phyloP scores from a whole-genome alignment of 2,888 invertebrate genomes.

The Pseudoips prasinana region DNA sequence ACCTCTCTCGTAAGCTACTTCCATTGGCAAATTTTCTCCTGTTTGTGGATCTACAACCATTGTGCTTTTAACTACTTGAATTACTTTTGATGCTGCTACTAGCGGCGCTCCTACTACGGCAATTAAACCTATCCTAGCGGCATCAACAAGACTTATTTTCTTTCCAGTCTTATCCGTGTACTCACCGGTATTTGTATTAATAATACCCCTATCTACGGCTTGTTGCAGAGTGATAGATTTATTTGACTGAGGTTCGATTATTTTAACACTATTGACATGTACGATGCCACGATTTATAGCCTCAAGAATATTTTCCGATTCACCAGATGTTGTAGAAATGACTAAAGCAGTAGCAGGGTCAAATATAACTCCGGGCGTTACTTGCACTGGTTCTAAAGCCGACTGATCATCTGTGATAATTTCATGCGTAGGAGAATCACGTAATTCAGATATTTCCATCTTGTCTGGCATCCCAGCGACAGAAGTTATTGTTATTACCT shows the following conservation, averaged over 20 bases:
- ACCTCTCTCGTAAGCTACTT: constrained; percentile 90
- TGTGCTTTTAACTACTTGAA: constrained; percentile 83
- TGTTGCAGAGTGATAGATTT: constrained; percentile 86
- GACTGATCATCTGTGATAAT: constrained; percentile 54
- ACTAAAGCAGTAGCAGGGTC: constrained; percentile 89
- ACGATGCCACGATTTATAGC: constrained; percentile 90
- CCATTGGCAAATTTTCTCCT: constrained; percentile 89
- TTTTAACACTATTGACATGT: constrained; percentile 84
- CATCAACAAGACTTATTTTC: constrained; percentile 86
- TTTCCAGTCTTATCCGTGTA: constrained; percentile 85
- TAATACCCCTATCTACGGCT: constrained; percentile 88
- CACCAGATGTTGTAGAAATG: constrained; percentile 86
- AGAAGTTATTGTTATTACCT: constrained; percentile 87
- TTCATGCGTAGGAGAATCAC: constrained; percentile 39
- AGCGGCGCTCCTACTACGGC: constrained; percentile 89
- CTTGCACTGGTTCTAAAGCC: constrained; percentile 86
- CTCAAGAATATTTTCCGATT: constrained; percentile 86
- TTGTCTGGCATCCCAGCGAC: constrained; percentile 87
- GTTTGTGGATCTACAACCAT: constrained; percentile 90
- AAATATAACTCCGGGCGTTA: constrained; percentile 87
- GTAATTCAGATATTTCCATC: constrained; percentile 84
- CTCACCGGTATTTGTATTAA: constrained; percentile 87
- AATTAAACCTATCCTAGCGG: constrained; percentile 89
- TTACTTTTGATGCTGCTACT: constrained; percentile 85
- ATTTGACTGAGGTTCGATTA: constrained; percentile 86